Conservation (phyloP, 2,888 invertebrate genomes). For the Acholoe squamosa region DNA sequence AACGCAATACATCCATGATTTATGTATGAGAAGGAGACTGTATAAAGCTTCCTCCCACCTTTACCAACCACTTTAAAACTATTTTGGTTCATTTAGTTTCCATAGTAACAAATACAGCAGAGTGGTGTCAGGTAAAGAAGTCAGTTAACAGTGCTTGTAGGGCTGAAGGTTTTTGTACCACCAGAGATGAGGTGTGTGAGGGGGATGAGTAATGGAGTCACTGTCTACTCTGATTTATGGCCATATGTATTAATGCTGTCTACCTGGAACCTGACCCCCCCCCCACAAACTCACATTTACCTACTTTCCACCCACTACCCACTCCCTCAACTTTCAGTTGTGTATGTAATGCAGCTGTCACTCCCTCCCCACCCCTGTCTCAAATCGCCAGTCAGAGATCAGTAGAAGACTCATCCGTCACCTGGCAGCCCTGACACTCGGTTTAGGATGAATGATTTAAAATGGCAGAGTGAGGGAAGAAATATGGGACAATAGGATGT, state of each 20-base stretch:
- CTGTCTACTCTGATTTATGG: not conserved
- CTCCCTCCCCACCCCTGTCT: not conserved
- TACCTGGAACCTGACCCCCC: not conserved
- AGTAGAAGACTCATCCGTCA: slow-evolving; percentile 39
- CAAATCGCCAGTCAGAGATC: slow-evolving; percentile 48
- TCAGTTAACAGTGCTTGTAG: no score
- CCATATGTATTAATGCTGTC: not conserved
- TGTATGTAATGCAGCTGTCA: slow-evolving; percentile 13
- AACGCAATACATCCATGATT: no score
- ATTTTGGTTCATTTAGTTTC: no score
- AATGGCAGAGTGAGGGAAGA: no score
- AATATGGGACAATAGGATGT: no score
- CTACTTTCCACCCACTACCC: not conserved
- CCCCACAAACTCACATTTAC: no score
- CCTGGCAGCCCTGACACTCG: not conserved
- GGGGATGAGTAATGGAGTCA: not conserved
- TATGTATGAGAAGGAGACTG: no score
- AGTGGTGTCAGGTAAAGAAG: no score
- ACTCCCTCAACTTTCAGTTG: not conserved
- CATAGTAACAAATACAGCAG: no score
- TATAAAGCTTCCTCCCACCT: no score
- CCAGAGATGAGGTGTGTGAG: not conserved
- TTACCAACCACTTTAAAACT: no score
- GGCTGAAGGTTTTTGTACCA: no score
- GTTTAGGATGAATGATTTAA: slow-evolving; percentile 20